Evolutionary conservation across 2,888 invertebrate species (phyloP), one percentile per base, ranked within the genome.

Genomic region (Cephus sareptanus): DNA sequence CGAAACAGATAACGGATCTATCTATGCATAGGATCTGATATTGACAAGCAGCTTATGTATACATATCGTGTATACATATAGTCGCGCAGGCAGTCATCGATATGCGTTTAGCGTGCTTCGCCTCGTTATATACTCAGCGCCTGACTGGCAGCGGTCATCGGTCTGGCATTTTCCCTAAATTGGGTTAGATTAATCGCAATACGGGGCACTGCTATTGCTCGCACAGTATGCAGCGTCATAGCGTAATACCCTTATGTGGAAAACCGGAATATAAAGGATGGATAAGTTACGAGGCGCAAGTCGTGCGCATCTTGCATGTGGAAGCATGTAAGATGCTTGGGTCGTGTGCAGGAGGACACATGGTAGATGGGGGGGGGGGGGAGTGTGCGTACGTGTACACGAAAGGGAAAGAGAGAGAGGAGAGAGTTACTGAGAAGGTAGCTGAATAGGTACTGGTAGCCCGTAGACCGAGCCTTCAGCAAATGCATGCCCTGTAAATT

Each of bases 401-500:
- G 2, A 9, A 9, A 40, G 40, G 15, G 40, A 15, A 15, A 40
- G 4, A 40, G 40, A 40, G 40, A 40, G 40, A 34, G 34, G 9
- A 23, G 15, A 56, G 56, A 56, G 56, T 56, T 56, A 56, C 23
- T 2, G 56, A 56, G 56, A 56, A 56, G 56, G 73, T 30, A 70
- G 73, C n/a, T 23, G 56, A 9, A 6, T 9, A 34, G 37, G 76
- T 71, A 70, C 78, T 77, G 76, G 80, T 79, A 74, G 75, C 73
- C 74, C 70, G 77, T 79, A 76, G 77, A 77, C 76, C 78, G 69
- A 75, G 86, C 84, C 88, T 89, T 87, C 85, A 82, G 85, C 85
- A 82, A 88, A 87, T 89, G 88, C 88, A 89, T 86, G 85, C 87
- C 83, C 85, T 85, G 87, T 87, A 90, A 91, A 91, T 91, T 89